A percentile compares a stretch with the other conserved stretches of the same genome.
Evolutionary conservation across 1,140 invertebrate species (phyloP).

Genomic region (Eubasilissa regina): DNA sequence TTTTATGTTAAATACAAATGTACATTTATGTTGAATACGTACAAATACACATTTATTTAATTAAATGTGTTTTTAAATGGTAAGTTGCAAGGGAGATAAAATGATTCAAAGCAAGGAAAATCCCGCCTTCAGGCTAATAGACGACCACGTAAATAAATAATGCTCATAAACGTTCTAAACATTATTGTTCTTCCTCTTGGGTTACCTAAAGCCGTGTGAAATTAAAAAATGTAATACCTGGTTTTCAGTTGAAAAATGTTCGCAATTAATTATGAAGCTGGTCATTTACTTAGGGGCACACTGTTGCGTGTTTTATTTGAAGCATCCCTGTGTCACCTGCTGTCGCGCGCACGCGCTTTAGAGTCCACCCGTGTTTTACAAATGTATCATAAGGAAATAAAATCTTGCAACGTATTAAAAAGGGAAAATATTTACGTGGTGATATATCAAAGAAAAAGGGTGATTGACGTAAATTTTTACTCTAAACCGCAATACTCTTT

Average conservation of each 20-base stretch:
- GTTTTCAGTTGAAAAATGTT: slow-evolving; percentile 19
- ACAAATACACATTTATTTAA: too few relatives aligned
- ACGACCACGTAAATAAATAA: slow-evolving; percentile 11
- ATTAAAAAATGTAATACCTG: slow-evolving; percentile 25
- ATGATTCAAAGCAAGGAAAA: too few relatives aligned
- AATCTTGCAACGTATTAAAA: background rate
- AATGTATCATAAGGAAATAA: background rate
- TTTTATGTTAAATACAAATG: too few relatives aligned
- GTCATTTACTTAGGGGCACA: background rate
- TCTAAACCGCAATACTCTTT: too few relatives aligned
- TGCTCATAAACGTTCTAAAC: background rate
- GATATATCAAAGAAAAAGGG: background rate
- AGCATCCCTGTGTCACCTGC: slow-evolving; percentile 18
- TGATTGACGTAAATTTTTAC: too few relatives aligned
- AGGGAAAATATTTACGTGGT: background rate
- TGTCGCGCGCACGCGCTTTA: slow-evolving; percentile 6
- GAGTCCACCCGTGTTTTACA: background rate
- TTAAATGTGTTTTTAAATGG: too few relatives aligned
- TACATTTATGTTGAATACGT: too few relatives aligned
- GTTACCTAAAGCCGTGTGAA: background rate
- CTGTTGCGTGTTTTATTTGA: slow-evolving; percentile 29
- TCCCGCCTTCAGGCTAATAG: background rate
- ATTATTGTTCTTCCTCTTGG: background rate
- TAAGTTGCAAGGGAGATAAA: too few relatives aligned
- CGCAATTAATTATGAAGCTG: slow-evolving; percentile 32